Evolutionary conservation across 2,113 vertebrate genomes (phyloP).

Genomic region (Pelodiscus sinensis): DNA sequence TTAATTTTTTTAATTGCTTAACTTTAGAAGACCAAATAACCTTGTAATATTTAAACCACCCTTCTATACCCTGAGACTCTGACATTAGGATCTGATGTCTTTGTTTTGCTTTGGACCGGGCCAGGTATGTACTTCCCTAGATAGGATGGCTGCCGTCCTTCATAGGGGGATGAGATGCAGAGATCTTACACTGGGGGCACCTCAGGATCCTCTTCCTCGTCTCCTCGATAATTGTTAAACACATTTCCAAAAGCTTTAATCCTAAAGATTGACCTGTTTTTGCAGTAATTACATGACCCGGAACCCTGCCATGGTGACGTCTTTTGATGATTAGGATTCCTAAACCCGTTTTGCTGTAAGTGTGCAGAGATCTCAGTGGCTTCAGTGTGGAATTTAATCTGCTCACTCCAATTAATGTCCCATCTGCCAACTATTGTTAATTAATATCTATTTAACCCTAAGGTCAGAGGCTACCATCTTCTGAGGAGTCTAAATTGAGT

Average conservation of each 20-base stretch:
- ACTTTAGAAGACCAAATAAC: background rate
- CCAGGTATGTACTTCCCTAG: fast-evolving
- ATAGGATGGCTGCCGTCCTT: background rate
- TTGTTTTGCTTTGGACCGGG: background rate
- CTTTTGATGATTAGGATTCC: background rate
- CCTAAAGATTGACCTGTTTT: slow-evolving; percentile 53
- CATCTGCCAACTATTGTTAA: background rate
- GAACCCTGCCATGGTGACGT: slow-evolving; percentile 9
- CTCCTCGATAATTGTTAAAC: slow-evolving; percentile 6
- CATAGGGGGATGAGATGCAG: fast-evolving
- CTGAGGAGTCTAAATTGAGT: background rate
- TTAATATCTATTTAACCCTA: background rate
- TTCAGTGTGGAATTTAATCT: background rate
- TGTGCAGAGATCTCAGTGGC: background rate
- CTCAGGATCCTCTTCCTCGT: background rate
- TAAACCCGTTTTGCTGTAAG: background rate
- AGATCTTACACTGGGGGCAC: background rate
- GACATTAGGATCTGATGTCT: background rate
- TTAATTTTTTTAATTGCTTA: background rate
- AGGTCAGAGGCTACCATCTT: background rate
- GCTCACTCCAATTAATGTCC: background rate
- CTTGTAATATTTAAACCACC: background rate
- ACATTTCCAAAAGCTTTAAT: slow-evolving; percentile 46
- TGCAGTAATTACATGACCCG: background rate
- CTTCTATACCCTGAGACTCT: background rate